Evolutionary conservation across 2,888 invertebrate species (phyloP).

Genomic region (Pinctada fucata): DNA sequence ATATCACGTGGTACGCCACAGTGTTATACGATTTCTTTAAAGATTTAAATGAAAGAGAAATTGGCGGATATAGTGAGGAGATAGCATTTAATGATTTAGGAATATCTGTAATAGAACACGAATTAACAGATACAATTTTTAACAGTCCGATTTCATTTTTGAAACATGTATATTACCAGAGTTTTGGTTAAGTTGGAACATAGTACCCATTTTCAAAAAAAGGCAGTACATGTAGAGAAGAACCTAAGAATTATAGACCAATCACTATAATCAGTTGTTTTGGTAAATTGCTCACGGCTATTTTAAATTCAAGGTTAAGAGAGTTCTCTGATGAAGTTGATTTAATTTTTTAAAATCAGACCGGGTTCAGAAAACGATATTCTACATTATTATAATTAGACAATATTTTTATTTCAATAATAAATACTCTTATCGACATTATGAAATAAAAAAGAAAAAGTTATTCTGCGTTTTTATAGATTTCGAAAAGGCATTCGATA

Average conservation of each 20-base stretch:
- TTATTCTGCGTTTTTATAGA: slow-evolving; percentile 21
- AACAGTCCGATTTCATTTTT: too few relatives aligned
- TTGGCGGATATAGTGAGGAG: too few relatives aligned
- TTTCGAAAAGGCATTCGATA: slow-evolving; percentile 21
- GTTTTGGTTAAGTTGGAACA: slow-evolving; percentile 20
- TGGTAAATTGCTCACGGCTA: slow-evolving; percentile 14
- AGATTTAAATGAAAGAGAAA: slow-evolving; percentile 21
- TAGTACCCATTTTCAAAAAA: too few relatives aligned
- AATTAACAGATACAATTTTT: too few relatives aligned
- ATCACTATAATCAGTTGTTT: too few relatives aligned
- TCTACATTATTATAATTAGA: slow-evolving; percentile 15
- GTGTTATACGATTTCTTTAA: slow-evolving; percentile 26
- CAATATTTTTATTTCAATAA: slow-evolving; percentile 7
- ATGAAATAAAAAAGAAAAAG: slow-evolving; percentile 9
- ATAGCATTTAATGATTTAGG: too few relatives aligned
- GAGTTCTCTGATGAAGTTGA: slow-evolving; percentile 9
- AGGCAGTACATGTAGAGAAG: too few relatives aligned
- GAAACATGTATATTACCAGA: slow-evolving; percentile 25
- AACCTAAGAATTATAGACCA: too few relatives aligned
- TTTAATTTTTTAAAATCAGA: slow-evolving; percentile 22
- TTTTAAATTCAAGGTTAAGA: slow-evolving; percentile 8
- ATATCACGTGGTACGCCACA: too few relatives aligned
- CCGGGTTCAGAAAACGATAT: slow-evolving; percentile 33
- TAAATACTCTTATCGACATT: neutral
- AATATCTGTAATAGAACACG: too few relatives aligned